Percentiles rank a stretch among this genome's conserved stretches.
Evolutionary conservation across 2,113 vertebrate species (phyloP).

Genomic region (Chrysochloris asiatica): DNA sequence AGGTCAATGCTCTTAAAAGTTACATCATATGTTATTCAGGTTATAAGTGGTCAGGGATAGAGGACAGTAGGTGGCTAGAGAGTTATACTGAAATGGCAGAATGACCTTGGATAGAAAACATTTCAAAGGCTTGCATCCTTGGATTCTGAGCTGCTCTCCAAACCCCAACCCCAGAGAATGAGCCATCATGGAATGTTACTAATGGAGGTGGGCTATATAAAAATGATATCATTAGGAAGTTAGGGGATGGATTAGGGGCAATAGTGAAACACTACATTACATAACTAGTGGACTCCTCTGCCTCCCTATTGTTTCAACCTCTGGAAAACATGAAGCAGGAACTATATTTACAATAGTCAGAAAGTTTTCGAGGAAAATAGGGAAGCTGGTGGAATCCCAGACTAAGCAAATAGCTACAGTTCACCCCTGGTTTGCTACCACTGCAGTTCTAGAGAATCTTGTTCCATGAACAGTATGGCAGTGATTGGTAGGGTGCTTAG

Average conservation of each 20-base stretch:
- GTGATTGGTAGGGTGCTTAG: background rate
- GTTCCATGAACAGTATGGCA: background rate
- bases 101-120: background rate
- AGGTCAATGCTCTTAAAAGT: background rate
- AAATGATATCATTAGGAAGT: background rate
- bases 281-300: background rate
- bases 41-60: background rate
- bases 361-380: background rate
- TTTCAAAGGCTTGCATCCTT: background rate
- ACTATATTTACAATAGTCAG: background rate
- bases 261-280: background rate
- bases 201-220: background rate
- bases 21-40: background rate
- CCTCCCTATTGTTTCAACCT: background rate
- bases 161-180: fast-evolving
- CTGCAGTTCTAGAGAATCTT: background rate
- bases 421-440: background rate
- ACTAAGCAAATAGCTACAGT: background rate
- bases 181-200: no score
- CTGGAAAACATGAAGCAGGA: background rate
- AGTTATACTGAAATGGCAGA: background rate
- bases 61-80: background rate
- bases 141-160: background rate
- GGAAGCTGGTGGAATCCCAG: background rate
- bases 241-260: fast-evolving